Base-by-base conservation (phyloP, 1,140 invertebrate genomes). In the Phocides pigmalion region DNA sequence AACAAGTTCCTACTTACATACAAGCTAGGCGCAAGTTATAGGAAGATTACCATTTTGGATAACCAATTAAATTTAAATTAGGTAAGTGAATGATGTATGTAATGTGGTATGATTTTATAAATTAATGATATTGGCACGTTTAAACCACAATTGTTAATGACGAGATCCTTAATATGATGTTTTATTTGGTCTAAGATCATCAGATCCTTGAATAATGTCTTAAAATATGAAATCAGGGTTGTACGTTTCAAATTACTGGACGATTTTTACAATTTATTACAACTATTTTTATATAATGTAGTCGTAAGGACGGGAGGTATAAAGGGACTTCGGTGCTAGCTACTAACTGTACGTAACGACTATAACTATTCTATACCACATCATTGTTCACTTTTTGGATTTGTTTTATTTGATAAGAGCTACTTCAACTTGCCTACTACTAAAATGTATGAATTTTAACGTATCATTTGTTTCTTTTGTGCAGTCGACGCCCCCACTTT, bases 321-420 rank as follows among this genome's bases (percentile, higher is more conserved):
- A 81, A 82, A 79, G 16, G 8, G 32, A 17, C 25, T 59, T 47
- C 72, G 70, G 67, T 59, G 51, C 61, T 74, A 77, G 51, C 61
- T 74, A 77, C 74, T 63, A 69, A 62, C 64, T 72, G 71, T 74
- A 66, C 70, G 72, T 74, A 77, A 76, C 76, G 61, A 75, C 64
- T 64, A 63, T 76, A 81, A 70, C 68, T 76, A 79, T 74, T 76
- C 66, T 77, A 79, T 73, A 76, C 70, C 71, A 72, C 72, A 68
- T 88, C 81, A 89, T 89, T 91, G 87, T 89, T 88, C 83, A 83
- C 74, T 78, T 75, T 80, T 74, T 79, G 68, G 82, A 82, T 90
- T 81, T 84, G 82, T 89, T 87, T 84, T 76, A 76, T 83, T 75
- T 76, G 88, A 89, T 90, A 90, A 90, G 84, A 88, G 81, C 71